These are phyloP conservation scores for Archaeoteleia sp. DNA, from an alignment of 2,888 invertebrate species.

Conservation along the genomic window DNA sequence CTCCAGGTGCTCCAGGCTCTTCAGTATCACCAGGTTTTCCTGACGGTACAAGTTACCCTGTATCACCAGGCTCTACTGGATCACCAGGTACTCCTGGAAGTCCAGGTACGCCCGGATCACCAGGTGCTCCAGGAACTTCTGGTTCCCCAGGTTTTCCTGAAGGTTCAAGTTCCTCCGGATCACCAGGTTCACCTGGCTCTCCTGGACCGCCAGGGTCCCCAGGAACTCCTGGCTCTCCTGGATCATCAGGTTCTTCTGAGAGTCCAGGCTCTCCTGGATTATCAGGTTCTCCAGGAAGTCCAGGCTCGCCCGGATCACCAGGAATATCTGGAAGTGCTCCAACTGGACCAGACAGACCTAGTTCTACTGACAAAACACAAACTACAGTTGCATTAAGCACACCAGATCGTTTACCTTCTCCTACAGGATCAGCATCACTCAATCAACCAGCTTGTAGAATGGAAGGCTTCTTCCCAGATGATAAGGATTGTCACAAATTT, in stretches of 20 bases:
- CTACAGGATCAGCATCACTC: slow-evolving; percentile 9
- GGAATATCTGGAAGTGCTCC: slow-evolving; percentile 8
- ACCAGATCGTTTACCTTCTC: slow-evolving; percentile 5
- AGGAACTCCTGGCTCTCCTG: slow-evolving; percentile 36
- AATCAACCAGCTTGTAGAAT: slow-evolving; percentile 74
- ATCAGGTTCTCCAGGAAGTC: slow-evolving; percentile 2
- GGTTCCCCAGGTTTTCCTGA: slow-evolving; percentile 10
- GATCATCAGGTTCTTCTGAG: slow-evolving; percentile 4
- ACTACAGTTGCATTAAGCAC: background rate
- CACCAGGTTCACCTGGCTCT: slow-evolving; percentile 14
- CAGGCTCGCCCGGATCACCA: slow-evolving; percentile 9
- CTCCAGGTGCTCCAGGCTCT: slow-evolving; percentile 16
- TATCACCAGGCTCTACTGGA: slow-evolving; percentile 49
- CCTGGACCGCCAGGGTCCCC: slow-evolving; percentile 20
- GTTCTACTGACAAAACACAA: background rate
- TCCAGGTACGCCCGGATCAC: slow-evolving; percentile 12
- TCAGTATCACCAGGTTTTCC: slow-evolving; percentile 56
- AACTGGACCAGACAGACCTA: background rate
- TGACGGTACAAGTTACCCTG: no score
- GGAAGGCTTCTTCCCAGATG: slow-evolving; percentile 84
- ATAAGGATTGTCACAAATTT: slow-evolving; percentile 83
- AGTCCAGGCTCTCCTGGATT: slow-evolving; percentile 14
- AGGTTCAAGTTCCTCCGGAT: slow-evolving; percentile 6
- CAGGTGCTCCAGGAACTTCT: slow-evolving; percentile 15
- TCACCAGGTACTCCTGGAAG: slow-evolving; percentile 44